Evolutionary conservation across 2,113 vertebrate species (phyloP).

Genomic region (Naja naja): DNA sequence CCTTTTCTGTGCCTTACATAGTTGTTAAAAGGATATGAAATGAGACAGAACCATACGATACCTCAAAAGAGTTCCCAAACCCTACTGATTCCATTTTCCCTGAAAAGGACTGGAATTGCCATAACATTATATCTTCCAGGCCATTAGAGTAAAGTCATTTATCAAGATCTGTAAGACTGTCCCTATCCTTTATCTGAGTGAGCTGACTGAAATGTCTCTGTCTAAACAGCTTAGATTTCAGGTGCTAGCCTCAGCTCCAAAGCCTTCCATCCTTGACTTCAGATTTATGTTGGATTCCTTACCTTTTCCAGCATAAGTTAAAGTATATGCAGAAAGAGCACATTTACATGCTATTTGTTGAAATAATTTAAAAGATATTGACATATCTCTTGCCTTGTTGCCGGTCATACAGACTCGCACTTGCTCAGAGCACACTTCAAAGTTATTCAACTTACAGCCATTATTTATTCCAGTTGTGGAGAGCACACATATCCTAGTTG

Average conservation of each 20-base stretch:
- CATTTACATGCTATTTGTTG: too few relatives aligned
- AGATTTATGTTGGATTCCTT: background rate
- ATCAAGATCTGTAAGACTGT: background rate
- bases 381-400: background rate
- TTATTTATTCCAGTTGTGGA: background rate
- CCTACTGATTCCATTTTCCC: background rate
- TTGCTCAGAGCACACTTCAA: background rate
- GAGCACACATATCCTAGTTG: background rate
- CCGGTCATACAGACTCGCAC: background rate
- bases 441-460: background rate
- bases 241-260: background rate
- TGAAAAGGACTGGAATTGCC: background rate
- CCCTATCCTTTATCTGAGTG: background rate
- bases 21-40: background rate
- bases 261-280: background rate
- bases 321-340: background rate
- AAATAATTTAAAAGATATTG: background rate
- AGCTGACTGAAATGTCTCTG: background rate
- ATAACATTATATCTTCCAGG: background rate
- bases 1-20: background rate
- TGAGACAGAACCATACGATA: background rate
- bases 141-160: background rate
- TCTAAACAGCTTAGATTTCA: background rate
- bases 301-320: background rate
- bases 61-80: background rate